Base-by-base conservation (phyloP, 2,797 vertebrate species). In the Acrocephalus scirpaceus region DNA sequence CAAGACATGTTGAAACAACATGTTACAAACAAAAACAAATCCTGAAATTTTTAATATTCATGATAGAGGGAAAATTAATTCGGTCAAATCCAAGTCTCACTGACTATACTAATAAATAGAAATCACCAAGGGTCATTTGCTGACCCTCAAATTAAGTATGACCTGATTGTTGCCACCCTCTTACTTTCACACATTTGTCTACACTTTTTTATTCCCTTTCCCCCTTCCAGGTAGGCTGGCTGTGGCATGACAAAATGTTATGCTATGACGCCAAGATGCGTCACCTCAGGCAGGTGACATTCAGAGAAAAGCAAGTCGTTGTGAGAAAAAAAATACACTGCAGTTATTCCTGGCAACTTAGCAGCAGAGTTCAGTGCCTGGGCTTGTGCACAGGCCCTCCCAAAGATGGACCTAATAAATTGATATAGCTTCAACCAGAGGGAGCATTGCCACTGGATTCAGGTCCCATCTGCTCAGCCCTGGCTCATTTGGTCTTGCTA, bases 111-210 rank as follows among this genome's bases (percentile, higher is more conserved):
- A 80, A 44, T 56, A 56, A 73, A 67, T 8, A 74, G 36, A 76
- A 77, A 56, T 64, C 26, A 56, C 5, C 10, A 29, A 25, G 10
- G 74, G 50, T 67, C 4, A 19, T 60, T 67, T 84, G 12, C 29
- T 76, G 60, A 18, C 27, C 9, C 16, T 69, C 20, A 58, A 58
- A 66, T 62, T 44, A 69, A 60, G 6, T 27, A 42, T 45, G 18
- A 61, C 3, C 10, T 64, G 14, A 34, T 42, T 64, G 40, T 51
- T 86, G 5, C 23, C 32, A 71, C 17, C 29, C 19, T 81, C 58
- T 84, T 34, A 34, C 11, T 57, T 60, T 38, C 15, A 38, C 12
- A 32, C 0, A 0, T 62, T 56, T 38, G 1, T 34, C 17, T 66
- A 20, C 57, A 38, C 7, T 8, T 30, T 72, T 79, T 81, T 34